phyloP scores from a whole-genome alignment of 2,888 invertebrate species.

The Petrolisthes cinctipes region DNA sequence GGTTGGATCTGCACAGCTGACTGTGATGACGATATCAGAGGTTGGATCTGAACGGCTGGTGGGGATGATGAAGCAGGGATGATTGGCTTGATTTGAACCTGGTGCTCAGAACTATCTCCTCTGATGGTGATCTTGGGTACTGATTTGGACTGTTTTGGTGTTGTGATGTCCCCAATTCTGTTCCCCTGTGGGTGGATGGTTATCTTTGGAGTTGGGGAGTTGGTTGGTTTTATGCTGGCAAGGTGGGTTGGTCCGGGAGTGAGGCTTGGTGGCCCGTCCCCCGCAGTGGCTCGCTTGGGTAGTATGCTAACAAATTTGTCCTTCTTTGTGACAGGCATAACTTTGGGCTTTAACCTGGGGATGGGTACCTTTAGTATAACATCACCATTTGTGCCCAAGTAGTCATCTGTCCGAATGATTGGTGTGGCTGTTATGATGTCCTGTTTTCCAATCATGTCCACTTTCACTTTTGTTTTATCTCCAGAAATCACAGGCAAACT shows the following conservation, averaged over 20 bases:
- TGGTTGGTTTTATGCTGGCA: not conserved
- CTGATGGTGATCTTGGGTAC: slow-evolving; percentile 52
- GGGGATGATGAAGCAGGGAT: slow-evolving; percentile 17
- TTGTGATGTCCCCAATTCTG: slow-evolving; percentile 27
- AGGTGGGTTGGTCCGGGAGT: slow-evolving; percentile 25
- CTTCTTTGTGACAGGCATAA: slow-evolving; percentile 24
- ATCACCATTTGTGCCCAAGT: slow-evolving; percentile 49
- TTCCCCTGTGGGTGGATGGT: slow-evolving; percentile 37
- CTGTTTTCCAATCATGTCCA: slow-evolving; percentile 14
- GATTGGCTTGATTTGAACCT: slow-evolving; percentile 24
- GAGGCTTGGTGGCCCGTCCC: slow-evolving; percentile 19
- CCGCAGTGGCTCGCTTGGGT: slow-evolving; percentile 35
- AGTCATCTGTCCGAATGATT: slow-evolving; percentile 37
- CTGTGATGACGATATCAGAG: slow-evolving; percentile 31
- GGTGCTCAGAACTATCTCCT: slow-evolving; percentile 26
- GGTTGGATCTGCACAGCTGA: slow-evolving; percentile 35
- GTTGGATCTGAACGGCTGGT: slow-evolving; percentile 32
- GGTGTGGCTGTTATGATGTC: slow-evolving; percentile 26
- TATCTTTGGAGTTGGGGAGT: slow-evolving; percentile 49
- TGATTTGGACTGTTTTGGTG: slow-evolving; percentile 21
- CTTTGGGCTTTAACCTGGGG: slow-evolving; percentile 54
- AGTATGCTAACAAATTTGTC: slow-evolving; percentile 56
- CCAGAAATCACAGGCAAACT: not conserved
- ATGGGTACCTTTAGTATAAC: slow-evolving; percentile 63
- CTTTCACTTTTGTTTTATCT: not conserved